Evolutionary conservation across 2,888 invertebrate genomes (phyloP), one percentile per base, ranked within the genome.

Genomic region (Tryphoninae sp.): DNA sequence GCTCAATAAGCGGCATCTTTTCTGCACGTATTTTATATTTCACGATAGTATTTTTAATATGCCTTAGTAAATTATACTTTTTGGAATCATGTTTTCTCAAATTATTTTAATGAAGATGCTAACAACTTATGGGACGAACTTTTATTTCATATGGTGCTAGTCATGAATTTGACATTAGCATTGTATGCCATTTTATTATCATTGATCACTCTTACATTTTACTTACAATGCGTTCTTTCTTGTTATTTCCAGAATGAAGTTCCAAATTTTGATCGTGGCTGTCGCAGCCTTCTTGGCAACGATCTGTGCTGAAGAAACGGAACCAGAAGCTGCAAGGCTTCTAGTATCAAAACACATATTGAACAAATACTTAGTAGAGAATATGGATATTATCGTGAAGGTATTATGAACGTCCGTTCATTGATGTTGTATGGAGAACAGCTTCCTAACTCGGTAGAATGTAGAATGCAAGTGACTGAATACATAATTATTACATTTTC

Each of bases 301-400:
- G 73, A 93, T 93, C 82, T 91, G 92, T 80, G 94, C 94, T 61
- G 94, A 94, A 81, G 92, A 93, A 80, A 95, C 95, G 84, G 96
- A 96, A 87, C 95, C 96, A 59, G 93, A 95, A 64, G 94, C 95
- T 73, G 98, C 98, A 22, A 95, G 96, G 88, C 93, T 99, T 67
- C 93, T 99, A 83, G 96, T 98, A 26, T 97, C 97, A 9, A 99
- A 99, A 93, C 97, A 97, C 93, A 96, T 99, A 88, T 94, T 98
- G 81, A 99, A 99, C 92, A 97, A 97, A 93, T 99, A 98, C 91
- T 93, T 99, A 83, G 99, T 99, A 0, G 98, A 99, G 93, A 96
- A 96, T 89, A 97, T 98, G 95, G 99, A 99, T 92, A 95, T 99
- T 87, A 95, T 99, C 83, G 96, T 99, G 58, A 97, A 98, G 90